Percentiles rank a stretch among this genome's conserved stretches.
Conservation (phyloP, 1,140 invertebrate genomes). For the Manduca sexta region DNA sequence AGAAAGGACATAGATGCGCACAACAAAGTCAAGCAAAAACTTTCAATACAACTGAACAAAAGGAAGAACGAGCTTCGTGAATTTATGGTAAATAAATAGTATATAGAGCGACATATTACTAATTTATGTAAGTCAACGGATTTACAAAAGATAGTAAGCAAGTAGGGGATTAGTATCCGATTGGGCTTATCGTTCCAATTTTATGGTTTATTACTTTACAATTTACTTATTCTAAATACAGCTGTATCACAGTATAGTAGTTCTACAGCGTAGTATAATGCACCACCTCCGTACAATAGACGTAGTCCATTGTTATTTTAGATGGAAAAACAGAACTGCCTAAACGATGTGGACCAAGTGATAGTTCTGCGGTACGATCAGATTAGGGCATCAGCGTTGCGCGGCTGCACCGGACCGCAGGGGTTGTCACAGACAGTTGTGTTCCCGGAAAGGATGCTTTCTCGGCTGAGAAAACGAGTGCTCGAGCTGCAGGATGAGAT, state of each 20-base stretch:
- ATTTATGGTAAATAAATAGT: slow-evolving; percentile 52
- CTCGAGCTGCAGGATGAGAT: slow-evolving; percentile 57
- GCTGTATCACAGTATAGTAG: too few relatives aligned
- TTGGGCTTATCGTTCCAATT: too few relatives aligned
- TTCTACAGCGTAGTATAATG: too few relatives aligned
- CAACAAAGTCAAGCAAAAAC: slow-evolving; percentile 53
- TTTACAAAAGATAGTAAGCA: too few relatives aligned
- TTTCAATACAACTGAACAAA: slow-evolving; percentile 47
- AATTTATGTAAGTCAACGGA: too few relatives aligned
- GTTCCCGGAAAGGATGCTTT: slow-evolving; percentile 46
- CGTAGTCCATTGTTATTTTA: slow-evolving; percentile 14
- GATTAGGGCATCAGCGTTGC: slow-evolving; percentile 46
- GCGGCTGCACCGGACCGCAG: slow-evolving; percentile 38
- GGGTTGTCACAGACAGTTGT: slow-evolving; percentile 53
- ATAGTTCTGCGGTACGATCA: slow-evolving; percentile 56
- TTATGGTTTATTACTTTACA: too few relatives aligned
- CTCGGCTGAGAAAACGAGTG: slow-evolving; percentile 38
- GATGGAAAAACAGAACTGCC: slow-evolving; percentile 65
- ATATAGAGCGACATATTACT: too few relatives aligned
- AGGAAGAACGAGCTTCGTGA: slow-evolving; percentile 55
- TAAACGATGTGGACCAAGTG: slow-evolving; percentile 59
- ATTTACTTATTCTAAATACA: too few relatives aligned
- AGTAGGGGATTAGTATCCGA: too few relatives aligned
- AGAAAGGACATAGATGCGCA: slow-evolving; percentile 58
- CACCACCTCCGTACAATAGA: too few relatives aligned